phyloP scores from a whole-genome alignment of 92 coral and sea anemone species.

The Siderastrea radians region DNA sequence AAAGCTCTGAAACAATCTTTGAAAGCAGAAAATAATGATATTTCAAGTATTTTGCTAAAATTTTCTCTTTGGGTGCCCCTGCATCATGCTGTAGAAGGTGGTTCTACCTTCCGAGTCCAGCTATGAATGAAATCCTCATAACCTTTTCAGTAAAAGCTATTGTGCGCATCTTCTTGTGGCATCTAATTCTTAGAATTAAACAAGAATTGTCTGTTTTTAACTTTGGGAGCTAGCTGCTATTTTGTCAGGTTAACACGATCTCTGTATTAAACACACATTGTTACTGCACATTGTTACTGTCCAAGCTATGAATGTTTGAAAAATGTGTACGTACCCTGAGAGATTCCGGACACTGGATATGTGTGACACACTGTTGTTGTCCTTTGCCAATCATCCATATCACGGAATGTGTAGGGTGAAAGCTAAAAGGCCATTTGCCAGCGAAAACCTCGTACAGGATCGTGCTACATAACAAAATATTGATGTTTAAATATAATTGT shows the following conservation, averaged over 20 bases:
- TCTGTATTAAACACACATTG: too few species aligned
- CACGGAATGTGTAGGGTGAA: conserved; percentile 79
- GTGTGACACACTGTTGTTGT: conserved; percentile 77
- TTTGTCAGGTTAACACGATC: too few species aligned
- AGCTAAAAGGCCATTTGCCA: conserved; percentile 94
- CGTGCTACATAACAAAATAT: conserved; percentile 65
- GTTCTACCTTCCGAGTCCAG: neutral
- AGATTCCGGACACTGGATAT: conserved; percentile 90
- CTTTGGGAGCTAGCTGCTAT: too few species aligned
- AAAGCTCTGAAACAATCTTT: too few species aligned
- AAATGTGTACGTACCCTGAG: conserved; percentile 69
- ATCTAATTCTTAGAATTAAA: too few species aligned
- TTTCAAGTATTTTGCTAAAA: neutral
- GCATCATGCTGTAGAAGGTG: neutral
- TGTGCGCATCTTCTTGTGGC: neutral
- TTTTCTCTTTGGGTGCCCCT: neutral
- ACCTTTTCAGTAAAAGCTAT: neutral
- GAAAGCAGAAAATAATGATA: too few species aligned
- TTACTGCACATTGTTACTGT: neutral
- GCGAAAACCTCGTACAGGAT: conserved; percentile 90
- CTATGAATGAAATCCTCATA: too few species aligned
- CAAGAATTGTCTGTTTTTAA: too few species aligned
- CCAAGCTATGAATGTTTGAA: too few species aligned
- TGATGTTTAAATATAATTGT: too few species aligned
- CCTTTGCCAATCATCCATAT: conserved; percentile 99